Evolutionary conservation across 2,113 vertebrate species (phyloP).

Genomic region (Callipepla squamata): DNA sequence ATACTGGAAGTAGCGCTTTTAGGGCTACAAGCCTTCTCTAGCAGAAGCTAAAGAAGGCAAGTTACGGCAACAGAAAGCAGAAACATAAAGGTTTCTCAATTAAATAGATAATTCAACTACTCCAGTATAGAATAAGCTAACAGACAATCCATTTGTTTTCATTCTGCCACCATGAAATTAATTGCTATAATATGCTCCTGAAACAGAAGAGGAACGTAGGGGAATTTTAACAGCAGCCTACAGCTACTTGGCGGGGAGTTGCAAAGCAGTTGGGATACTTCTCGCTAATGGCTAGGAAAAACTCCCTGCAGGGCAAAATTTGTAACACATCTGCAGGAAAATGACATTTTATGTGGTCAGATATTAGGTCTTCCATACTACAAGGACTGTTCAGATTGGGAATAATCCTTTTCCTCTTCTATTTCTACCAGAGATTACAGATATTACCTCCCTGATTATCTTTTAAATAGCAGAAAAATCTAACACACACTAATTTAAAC

Average conservation of each 20-base stretch:
- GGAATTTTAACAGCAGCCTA: background rate
- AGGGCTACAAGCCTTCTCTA: background rate
- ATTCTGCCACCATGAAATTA: background rate
- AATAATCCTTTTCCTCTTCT: background rate
- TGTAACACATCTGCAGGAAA: background rate
- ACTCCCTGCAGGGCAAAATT: background rate
- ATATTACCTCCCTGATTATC: background rate
- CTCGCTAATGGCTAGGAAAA: accelerated
- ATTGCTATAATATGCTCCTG: background rate
- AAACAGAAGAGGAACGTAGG: background rate
- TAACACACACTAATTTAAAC: background rate
- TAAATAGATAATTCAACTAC: background rate
- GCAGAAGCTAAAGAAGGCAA: background rate
- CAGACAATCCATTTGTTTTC: background rate
- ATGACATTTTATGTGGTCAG: background rate
- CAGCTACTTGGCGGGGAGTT: background rate
- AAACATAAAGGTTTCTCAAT: background rate
- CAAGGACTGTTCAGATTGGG: background rate
- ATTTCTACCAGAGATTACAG: background rate
- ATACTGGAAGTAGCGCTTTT: background rate
- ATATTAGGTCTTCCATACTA: background rate
- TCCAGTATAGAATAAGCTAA: background rate
- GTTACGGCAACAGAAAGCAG: background rate
- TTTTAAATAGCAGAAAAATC: background rate
- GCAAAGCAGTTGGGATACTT: background rate